These are phyloP conservation scores for Chaetura pelagica DNA, from an alignment of 2,113 vertebrate species.

Conservation along the genomic window DNA sequence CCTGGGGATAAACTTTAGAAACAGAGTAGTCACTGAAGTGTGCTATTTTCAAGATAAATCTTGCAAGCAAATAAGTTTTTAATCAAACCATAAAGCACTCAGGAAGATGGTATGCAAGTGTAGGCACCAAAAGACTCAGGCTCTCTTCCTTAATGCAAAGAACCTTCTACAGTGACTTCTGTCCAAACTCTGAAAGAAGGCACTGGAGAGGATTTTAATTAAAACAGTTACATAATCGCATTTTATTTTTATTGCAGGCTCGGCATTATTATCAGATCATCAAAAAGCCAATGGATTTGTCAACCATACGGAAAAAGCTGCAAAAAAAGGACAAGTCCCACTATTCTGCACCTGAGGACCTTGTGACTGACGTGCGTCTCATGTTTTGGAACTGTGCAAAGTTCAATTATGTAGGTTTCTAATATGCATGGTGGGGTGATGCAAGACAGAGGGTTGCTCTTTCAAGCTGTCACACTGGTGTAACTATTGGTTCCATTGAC, in stretches of 20 bases:
- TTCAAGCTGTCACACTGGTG: neutral
- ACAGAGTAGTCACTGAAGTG: neutral
- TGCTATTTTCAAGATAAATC: neutral
- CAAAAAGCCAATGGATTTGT: conserved; percentile 97
- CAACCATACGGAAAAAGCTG: conserved; percentile 89
- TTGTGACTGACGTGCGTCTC: conserved; percentile 91
- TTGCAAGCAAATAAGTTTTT: neutral
- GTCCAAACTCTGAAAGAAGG: neutral
- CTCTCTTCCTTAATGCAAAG: neutral
- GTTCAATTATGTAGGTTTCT: conserved; percentile 94
- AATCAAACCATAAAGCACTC: neutral
- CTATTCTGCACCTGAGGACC: conserved; percentile 87
- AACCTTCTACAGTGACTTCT: neutral
- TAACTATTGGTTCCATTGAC: neutral
- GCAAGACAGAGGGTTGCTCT: neutral
- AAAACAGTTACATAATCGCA: neutral
- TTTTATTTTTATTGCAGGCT: conserved; percentile 80
- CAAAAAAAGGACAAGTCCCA: conserved; percentile 83
- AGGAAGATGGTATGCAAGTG: neutral
- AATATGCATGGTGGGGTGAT: neutral
- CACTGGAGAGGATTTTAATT: neutral
- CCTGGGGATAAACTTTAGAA: neutral
- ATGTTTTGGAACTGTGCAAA: conserved; percentile 99
- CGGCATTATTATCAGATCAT: conserved; percentile 99
- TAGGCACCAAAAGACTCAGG: neutral